A percentile compares a stretch with the other conserved stretches of the same genome.
phyloP scores from a whole-genome alignment of 2,888 invertebrate species.

The Ctena decussata region DNA sequence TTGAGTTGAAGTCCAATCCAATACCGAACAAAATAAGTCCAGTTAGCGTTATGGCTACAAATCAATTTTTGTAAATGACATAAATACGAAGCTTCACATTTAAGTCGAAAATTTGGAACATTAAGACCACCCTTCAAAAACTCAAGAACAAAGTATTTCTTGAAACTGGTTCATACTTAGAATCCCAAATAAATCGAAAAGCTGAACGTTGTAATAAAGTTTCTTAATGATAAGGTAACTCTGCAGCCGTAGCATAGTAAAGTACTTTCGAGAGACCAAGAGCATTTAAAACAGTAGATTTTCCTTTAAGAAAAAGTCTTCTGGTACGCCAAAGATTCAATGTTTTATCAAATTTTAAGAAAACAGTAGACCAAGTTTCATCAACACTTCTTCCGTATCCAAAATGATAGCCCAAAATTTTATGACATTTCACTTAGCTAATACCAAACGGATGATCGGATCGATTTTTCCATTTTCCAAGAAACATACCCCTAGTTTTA shows the following conservation, averaged over 20 bases:
- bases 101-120: constrained; percentile 26
- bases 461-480: constrained; percentile 62
- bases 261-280: constrained; percentile 41
- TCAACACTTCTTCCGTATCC: background rate
- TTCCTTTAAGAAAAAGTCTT: too few relatives aligned
- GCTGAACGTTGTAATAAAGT: too few relatives aligned
- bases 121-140: constrained; percentile 40
- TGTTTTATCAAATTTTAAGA: background rate
- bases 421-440: background rate
- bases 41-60: constrained; percentile 11
- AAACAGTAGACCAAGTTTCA: background rate
- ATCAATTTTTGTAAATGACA: constrained; percentile 39
- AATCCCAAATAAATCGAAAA: constrained; percentile 42
- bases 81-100: constrained; percentile 28
- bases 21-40: constrained; percentile 29
- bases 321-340: too few relatives aligned
- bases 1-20: constrained; percentile 32
- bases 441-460: constrained; percentile 66
- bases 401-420: background rate
- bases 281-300: constrained; percentile 38
- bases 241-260: constrained; percentile 22
- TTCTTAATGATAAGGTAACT: constrained; percentile 26
- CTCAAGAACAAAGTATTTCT: background rate
- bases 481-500: constrained; percentile 36
- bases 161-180: constrained; percentile 21